Conservation (phyloP, 1,140 invertebrate genomes). For the Sycophila sp. region DNA sequence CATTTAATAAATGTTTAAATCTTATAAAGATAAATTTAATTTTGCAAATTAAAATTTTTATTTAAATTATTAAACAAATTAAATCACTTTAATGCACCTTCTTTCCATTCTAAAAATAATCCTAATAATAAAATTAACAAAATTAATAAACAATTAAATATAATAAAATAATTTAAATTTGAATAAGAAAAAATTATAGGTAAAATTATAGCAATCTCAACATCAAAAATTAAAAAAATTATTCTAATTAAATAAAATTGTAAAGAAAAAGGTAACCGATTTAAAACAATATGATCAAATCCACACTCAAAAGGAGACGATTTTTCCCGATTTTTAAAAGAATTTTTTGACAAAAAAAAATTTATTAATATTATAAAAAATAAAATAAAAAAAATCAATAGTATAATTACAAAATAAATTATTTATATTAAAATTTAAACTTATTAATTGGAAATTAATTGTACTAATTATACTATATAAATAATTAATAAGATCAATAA, state of each 20-base stretch:
- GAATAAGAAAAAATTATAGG: constrained; percentile 64
- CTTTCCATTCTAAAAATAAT: too few species aligned
- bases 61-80: constrained; percentile 41
- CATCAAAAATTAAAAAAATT: constrained; percentile 76
- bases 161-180: constrained; percentile 64
- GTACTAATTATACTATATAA: constrained; percentile 43
- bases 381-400: constrained; percentile 34
- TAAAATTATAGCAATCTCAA: constrained; percentile 71
- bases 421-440: too few species aligned
- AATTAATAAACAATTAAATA: constrained; percentile 68
- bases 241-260: constrained; percentile 73
- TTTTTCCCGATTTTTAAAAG: constrained; percentile 68
- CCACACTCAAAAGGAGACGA: constrained; percentile 71
- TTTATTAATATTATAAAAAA: not conserved
- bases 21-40: too few species aligned
- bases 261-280: constrained; percentile 66
- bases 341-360: not conserved
- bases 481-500: constrained; percentile 72
- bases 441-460: constrained; percentile 51
- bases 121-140: constrained; percentile 71
- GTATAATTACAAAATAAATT: too few species aligned
- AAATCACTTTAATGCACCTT: constrained; percentile 64
- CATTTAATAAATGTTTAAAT: too few species aligned
- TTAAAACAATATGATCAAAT: constrained; percentile 68
- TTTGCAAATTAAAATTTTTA: constrained; percentile 45